A percentile compares a stretch with the other conserved stretches of the same genome.
Conservation (phyloP, 1,140 invertebrate species). For the Limonius californicus region DNA sequence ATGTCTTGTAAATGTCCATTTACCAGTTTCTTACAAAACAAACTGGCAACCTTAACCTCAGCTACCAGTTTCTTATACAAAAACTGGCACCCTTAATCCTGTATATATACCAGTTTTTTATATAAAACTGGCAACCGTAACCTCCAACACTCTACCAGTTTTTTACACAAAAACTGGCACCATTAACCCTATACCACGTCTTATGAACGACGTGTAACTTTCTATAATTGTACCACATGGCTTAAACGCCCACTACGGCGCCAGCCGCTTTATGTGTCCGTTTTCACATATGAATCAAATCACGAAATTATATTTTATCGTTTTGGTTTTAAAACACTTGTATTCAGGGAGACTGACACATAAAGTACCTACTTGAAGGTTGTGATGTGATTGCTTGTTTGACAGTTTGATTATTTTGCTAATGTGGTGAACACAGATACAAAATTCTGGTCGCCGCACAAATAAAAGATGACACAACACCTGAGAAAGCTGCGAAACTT, state of each 20-base stretch:
- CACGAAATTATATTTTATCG: no score
- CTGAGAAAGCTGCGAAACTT: slow-evolving; percentile 81
- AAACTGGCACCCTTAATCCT: not conserved
- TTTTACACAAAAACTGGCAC: not conserved
- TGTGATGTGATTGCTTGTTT: not conserved
- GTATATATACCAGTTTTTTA: not conserved
- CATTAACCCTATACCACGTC: not conserved
- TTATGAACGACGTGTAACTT: not conserved
- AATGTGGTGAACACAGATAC: slow-evolving; percentile 68
- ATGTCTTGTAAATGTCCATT: no score
- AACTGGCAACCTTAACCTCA: not conserved
- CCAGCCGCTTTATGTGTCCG: slow-evolving; percentile 1
- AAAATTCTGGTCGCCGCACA: slow-evolving; percentile 85
- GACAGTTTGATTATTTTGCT: not conserved
- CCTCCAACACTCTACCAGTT: not conserved
- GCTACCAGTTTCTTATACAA: slow-evolving; percentile 1
- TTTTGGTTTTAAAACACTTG: no score
- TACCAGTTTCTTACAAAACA: not conserved
- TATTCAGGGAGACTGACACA: not conserved
- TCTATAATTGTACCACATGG: not conserved
- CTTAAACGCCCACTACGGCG: not conserved
- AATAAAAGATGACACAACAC: slow-evolving; percentile 68
- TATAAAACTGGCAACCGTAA: no score
- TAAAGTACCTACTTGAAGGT: not conserved
- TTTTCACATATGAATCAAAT: no score